phyloP scores from a whole-genome alignment of 2,888 invertebrate genomes.

The Resseliella maxima region DNA sequence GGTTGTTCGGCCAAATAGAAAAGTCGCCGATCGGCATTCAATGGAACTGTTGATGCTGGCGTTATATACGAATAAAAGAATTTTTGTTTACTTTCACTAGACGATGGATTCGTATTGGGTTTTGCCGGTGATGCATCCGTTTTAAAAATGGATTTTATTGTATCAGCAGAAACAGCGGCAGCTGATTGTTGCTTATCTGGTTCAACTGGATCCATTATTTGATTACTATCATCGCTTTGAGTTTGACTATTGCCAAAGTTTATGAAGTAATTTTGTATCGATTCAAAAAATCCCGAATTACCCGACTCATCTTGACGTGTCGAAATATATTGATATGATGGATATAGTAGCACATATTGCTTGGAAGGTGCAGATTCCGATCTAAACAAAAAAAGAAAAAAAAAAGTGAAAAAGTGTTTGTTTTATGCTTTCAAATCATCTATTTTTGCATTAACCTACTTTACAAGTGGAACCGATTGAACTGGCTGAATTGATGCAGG shows the following conservation, averaged over 20 bases:
- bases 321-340: constrained; percentile 14
- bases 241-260: constrained; percentile 5
- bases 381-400: neutral
- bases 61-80: constrained; percentile 38
- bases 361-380: neutral
- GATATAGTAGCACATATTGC: constrained; percentile 41
- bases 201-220: constrained; percentile 13
- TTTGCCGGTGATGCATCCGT: neutral
- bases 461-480: constrained; percentile 14
- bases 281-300: neutral
- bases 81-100: constrained; percentile 9
- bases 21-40: constrained; percentile 18
- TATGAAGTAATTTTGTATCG: constrained; percentile 26
- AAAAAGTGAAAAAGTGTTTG: neutral
- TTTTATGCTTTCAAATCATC: neutral
- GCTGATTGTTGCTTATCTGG: neutral
- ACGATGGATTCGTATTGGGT: neutral
- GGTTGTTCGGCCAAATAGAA: constrained; percentile 36
- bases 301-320: constrained; percentile 21
- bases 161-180: neutral
- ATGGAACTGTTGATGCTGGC: constrained; percentile 28
- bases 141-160: neutral
- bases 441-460: neutral
- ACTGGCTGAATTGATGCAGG: neutral
- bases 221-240: neutral